phyloP scores from a whole-genome alignment of 1,140 invertebrate genomes.

The Conopomorpha cramerella region DNA sequence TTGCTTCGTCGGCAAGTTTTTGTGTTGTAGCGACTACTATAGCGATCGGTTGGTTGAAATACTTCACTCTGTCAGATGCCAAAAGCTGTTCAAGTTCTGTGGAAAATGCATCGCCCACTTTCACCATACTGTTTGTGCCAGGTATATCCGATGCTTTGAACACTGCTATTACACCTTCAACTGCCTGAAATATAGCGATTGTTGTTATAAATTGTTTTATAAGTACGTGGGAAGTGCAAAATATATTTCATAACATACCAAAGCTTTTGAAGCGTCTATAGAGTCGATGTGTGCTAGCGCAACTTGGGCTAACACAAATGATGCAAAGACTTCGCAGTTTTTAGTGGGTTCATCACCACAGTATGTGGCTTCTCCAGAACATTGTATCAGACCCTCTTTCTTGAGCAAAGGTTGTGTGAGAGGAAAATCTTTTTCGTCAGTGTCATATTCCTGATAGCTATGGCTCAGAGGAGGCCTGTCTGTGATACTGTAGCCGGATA shows the following conservation, averaged over 20 bases:
- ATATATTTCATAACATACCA: constrained; percentile 35
- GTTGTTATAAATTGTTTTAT: background rate
- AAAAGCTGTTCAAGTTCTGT: constrained; percentile 66
- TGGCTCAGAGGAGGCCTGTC: constrained; percentile 41
- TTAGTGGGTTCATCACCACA: constrained; percentile 63
- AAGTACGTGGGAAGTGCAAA: background rate
- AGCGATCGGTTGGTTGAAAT: constrained; percentile 73
- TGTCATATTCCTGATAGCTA: too few relatives aligned
- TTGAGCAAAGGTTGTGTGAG: constrained; percentile 67
- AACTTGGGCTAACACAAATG: constrained; percentile 62
- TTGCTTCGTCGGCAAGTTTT: constrained; percentile 63
- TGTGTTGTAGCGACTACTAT: constrained; percentile 69
- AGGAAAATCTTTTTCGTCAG: constrained; percentile 68
- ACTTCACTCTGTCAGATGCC: constrained; percentile 51
- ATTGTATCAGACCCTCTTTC: constrained; percentile 65
- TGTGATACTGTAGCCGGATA: constrained; percentile 23
- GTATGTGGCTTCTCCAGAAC: constrained; percentile 65
- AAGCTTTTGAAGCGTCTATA: constrained; percentile 63
- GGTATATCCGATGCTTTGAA: constrained; percentile 73
- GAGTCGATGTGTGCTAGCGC: constrained; percentile 57
- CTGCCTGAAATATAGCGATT: constrained; percentile 44
- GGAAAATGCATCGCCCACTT: constrained; percentile 46
- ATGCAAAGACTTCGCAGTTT: constrained; percentile 63
- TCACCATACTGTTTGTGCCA: constrained; percentile 64
- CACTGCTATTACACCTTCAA: constrained; percentile 70